A percentile compares a stretch with the other conserved stretches of the same genome.
phyloP scores from a whole-genome alignment of 2,113 vertebrate genomes.

The Heterocephalus glaber region DNA sequence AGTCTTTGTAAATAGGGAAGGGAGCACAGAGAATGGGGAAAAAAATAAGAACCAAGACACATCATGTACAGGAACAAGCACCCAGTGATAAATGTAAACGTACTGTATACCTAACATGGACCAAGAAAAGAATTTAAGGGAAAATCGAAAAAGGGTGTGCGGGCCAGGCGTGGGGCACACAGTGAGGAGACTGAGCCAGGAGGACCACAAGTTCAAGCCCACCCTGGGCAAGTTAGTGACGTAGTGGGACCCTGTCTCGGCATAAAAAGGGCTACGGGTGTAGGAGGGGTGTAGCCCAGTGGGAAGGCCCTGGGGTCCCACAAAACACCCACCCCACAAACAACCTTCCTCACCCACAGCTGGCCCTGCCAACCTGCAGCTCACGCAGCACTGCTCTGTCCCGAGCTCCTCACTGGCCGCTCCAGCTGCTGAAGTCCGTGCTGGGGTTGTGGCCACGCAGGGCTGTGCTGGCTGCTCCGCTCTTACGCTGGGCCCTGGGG shows the following conservation, averaged over 20 bases:
- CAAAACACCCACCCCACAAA: background rate
- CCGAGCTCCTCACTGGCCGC: background rate
- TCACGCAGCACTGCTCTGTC: fast-evolving
- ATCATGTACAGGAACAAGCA: no score
- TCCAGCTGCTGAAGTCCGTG: no score
- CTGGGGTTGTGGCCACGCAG: no score
- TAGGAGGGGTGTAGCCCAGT: no score
- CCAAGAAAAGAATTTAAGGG: no score
- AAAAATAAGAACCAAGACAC: no score
- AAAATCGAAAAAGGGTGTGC: background rate
- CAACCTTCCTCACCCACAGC: background rate
- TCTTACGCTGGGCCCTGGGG: no score
- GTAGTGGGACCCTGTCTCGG: background rate
- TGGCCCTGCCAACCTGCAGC: background rate
- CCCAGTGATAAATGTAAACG: no score
- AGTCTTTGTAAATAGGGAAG: no score
- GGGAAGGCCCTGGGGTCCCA: background rate
- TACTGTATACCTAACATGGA: no score
- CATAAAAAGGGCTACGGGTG: background rate
- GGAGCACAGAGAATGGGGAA: no score
- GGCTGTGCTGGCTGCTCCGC: no score
- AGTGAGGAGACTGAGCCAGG: background rate
- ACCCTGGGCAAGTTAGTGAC: background rate
- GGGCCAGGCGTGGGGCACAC: background rate
- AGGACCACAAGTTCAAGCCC: background rate